A percentile compares a stretch with the other conserved stretches of the same genome.
Evolutionary conservation across 2,888 invertebrate species (phyloP).

Genomic region (Aromia moschata): DNA sequence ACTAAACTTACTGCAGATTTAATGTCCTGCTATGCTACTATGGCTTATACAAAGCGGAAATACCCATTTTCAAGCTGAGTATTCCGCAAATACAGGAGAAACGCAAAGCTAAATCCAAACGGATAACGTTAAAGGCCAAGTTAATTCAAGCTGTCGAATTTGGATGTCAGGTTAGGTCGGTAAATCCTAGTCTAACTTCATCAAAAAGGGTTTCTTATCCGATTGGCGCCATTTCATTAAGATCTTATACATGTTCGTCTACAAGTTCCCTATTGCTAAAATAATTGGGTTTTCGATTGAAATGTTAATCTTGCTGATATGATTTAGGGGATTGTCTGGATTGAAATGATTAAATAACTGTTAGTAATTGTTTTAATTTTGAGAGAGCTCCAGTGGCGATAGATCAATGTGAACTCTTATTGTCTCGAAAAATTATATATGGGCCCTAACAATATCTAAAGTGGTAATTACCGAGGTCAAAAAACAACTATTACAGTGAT

Average conservation of each 20-base stretch:
- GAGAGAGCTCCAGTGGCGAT: background rate
- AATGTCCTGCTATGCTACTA: too few relatives aligned
- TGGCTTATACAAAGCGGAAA: too few relatives aligned
- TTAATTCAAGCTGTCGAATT: background rate
- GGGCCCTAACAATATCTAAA: too few relatives aligned
- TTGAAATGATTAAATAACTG: background rate
- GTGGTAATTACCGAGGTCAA: too few relatives aligned
- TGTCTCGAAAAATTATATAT: too few relatives aligned
- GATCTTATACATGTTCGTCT: background rate
- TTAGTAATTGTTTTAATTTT: background rate
- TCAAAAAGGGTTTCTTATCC: background rate
- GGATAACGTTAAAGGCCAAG: background rate
- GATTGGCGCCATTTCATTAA: background rate
- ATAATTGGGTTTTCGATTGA: background rate
- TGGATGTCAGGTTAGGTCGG: background rate
- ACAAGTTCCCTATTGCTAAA: background rate
- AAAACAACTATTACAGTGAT: too few relatives aligned
- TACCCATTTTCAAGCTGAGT: background rate
- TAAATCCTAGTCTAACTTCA: background rate
- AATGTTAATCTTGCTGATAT: background rate
- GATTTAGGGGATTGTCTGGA: background rate
- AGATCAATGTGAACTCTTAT: too few relatives aligned
- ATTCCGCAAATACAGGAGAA: background rate
- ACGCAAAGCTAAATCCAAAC: background rate
- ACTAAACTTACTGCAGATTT: too few relatives aligned